Evolutionary conservation across 2,797 vertebrate genomes (phyloP).

Genomic region (Otolemur crassicaudatus): DNA sequence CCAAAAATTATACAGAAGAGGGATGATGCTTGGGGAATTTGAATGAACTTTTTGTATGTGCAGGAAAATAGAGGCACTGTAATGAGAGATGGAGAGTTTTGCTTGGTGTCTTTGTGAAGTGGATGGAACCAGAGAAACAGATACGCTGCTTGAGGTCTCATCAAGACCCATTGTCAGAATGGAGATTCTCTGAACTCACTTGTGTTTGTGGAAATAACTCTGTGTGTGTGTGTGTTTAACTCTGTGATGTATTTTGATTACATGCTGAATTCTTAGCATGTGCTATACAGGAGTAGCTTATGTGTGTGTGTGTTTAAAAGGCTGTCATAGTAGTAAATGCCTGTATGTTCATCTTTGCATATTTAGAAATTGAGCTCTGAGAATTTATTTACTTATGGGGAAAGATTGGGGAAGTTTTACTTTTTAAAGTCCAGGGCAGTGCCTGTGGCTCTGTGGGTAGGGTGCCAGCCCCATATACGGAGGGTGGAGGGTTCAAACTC

Average conservation of each 20-base stretch:
- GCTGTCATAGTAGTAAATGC: background rate
- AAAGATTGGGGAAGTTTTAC: background rate
- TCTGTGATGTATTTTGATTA: background rate
- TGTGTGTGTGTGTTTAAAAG: background rate
- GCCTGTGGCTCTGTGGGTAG: too few species aligned
- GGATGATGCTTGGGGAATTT: background rate
- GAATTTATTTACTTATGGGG: background rate
- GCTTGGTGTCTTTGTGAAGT: background rate
- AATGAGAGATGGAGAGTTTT: background rate
- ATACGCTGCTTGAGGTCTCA: background rate
- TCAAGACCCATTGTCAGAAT: background rate
- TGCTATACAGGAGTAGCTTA: background rate
- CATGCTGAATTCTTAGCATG: background rate
- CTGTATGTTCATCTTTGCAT: background rate
- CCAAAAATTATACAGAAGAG: background rate
- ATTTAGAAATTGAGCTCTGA: conserved; percentile 16
- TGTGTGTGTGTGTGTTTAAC: background rate
- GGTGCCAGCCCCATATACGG: too few species aligned
- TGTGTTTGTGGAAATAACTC: background rate
- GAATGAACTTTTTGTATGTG: background rate
- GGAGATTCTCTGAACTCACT: background rate
- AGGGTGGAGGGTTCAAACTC: too few species aligned
- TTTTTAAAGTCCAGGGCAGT: background rate
- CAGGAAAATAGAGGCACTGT: background rate
- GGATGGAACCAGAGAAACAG: conserved; percentile 17